A percentile compares a stretch with the other conserved stretches of the same genome.
Evolutionary conservation across 2,888 invertebrate species (phyloP).

Genomic region (Limnephilus marmoratus): DNA sequence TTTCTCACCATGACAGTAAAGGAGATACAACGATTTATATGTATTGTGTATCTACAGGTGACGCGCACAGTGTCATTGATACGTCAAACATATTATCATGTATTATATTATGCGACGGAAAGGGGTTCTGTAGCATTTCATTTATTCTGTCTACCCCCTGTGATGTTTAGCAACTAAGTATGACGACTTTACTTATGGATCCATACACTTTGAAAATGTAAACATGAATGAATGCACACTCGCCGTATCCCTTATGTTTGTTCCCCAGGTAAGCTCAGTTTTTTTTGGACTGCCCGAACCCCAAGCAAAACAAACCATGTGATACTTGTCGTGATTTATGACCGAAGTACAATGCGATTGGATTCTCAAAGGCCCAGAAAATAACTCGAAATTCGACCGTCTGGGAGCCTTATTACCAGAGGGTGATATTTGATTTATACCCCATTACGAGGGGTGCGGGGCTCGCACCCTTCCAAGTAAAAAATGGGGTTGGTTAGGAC

Average conservation of each 20-base stretch:
- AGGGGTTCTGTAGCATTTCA: neutral
- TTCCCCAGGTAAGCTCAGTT: neutral
- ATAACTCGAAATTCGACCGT: conserved; percentile 38
- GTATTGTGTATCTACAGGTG: too few relatives aligned
- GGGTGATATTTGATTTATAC: conserved; percentile 38
- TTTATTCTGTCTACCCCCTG: neutral
- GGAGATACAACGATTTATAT: too few relatives aligned
- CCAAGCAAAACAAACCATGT: conserved; percentile 15
- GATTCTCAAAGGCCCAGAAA: conserved; percentile 32
- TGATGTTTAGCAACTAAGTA: neutral
- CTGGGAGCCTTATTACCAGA: conserved; percentile 29
- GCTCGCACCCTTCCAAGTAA: conserved; percentile 5
- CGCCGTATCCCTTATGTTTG: neutral
- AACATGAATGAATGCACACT: neutral
- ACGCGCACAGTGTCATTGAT: too few relatives aligned
- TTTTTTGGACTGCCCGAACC: neutral
- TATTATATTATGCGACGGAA: neutral
- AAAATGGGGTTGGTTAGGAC: neutral
- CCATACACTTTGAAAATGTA: neutral
- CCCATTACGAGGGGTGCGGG: conserved; percentile 15
- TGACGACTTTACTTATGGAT: neutral
- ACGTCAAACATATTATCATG: neutral
- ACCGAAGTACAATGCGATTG: conserved; percentile 36
- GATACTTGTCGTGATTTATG: conserved; percentile 21
- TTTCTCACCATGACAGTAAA: too few relatives aligned